Conservation (phyloP, 2,888 invertebrate genomes). For the Drosophila falleni region DNA sequence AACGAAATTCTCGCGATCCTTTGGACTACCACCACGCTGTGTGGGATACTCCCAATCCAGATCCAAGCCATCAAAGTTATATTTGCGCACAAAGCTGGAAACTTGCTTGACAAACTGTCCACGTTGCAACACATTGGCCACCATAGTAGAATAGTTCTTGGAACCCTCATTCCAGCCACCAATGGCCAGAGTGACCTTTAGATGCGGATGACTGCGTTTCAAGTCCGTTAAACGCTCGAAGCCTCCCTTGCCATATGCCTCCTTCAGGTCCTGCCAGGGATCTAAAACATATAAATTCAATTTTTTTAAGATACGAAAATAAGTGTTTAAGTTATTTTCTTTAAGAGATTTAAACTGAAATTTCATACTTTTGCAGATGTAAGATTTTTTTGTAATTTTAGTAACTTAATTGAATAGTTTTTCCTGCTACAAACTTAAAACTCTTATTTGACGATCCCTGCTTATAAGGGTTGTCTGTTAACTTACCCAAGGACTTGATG, state of each 20-base stretch:
- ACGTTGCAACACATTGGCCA: slow-evolving; percentile 88
- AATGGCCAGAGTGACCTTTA: slow-evolving; percentile 92
- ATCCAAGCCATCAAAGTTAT: slow-evolving; percentile 85
- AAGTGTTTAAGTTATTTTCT: too few relatives aligned
- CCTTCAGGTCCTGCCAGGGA: slow-evolving; percentile 91
- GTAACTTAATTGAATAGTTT: too few relatives aligned
- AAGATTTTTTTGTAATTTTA: too few relatives aligned
- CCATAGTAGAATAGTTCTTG: slow-evolving; percentile 86
- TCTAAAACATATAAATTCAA: slow-evolving; percentile 85
- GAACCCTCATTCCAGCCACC: slow-evolving; percentile 98
- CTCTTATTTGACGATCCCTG: not conserved
- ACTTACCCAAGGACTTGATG: slow-evolving; percentile 90
- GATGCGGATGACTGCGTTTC: slow-evolving; percentile 89
- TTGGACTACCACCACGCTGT: slow-evolving; percentile 90
- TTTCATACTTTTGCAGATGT: too few relatives aligned
- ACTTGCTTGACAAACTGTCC: slow-evolving; percentile 90
- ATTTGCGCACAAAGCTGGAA: slow-evolving; percentile 87
- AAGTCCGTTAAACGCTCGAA: slow-evolving; percentile 89
- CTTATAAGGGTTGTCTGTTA: not conserved
- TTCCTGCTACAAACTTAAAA: too few relatives aligned
- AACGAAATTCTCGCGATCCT: slow-evolving; percentile 92
- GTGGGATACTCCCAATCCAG: slow-evolving; percentile 94
- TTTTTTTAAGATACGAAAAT: too few relatives aligned
- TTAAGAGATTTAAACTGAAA: too few relatives aligned
- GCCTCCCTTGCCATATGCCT: slow-evolving; percentile 90